Evolutionary conservation across 2,113 vertebrate species (phyloP).

Genomic region (Gymnocephalus cernua): DNA sequence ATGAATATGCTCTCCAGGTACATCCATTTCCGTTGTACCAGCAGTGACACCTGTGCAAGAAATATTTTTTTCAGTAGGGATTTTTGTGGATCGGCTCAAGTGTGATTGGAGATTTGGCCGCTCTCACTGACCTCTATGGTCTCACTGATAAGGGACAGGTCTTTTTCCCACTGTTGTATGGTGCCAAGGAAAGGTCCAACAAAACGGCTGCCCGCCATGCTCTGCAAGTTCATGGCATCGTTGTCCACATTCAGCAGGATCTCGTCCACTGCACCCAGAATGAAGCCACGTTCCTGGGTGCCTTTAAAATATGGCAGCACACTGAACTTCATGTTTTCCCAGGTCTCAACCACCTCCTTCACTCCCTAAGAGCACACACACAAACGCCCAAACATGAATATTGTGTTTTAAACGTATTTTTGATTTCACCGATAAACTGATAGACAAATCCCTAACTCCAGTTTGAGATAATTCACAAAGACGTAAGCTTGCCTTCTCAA

Average conservation of each 20-base stretch:
- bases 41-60: slow-evolving; percentile 89
- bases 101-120: not conserved
- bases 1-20: slow-evolving; percentile 97
- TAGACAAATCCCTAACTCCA: not conserved
- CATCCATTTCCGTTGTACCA: slow-evolving; percentile 98
- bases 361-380: slow-evolving; percentile 85
- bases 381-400: not conserved
- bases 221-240: slow-evolving; percentile 92
- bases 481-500: slow-evolving; percentile 89
- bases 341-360: slow-evolving; percentile 91
- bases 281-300: slow-evolving; percentile 88
- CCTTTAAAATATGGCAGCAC: slow-evolving; percentile 91
- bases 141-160: slow-evolving; percentile 92
- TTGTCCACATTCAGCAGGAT: slow-evolving; percentile 93
- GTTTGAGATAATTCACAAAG: not conserved
- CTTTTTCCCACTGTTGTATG: slow-evolving; percentile 92
- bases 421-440: not conserved
- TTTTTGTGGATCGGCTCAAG: slow-evolving; percentile 2
- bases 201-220: slow-evolving; percentile 92
- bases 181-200: slow-evolving; percentile 91
- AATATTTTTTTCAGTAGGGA: not conserved
- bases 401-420: not conserved
- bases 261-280: slow-evolving; percentile 91
- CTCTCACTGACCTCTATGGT: slow-evolving; percentile 90
- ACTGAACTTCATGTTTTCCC: slow-evolving; percentile 93